Evolutionary conservation across 2,113 vertebrate genomes (phyloP).

Genomic region (Ivindomyrus marchei): DNA sequence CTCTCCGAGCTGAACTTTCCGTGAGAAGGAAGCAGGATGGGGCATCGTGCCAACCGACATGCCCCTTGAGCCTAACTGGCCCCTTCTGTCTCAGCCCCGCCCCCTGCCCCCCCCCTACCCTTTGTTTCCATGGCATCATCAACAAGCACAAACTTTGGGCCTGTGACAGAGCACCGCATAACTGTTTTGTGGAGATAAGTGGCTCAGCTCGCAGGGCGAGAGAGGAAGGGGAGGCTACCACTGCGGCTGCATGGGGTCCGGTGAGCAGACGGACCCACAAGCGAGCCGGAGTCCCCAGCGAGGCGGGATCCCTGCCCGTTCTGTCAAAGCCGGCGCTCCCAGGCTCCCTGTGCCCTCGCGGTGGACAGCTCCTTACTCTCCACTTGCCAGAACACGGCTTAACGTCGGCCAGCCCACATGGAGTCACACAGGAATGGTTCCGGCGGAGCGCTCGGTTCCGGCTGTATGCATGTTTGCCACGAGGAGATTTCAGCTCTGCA

Average conservation of each 20-base stretch:
- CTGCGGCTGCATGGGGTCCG: neutral
- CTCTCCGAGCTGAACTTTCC: neutral
- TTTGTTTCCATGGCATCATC: constrained; percentile 19
- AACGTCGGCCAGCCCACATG: neutral
- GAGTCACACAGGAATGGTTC: neutral
- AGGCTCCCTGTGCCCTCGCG: neutral
- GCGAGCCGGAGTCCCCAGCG: neutral
- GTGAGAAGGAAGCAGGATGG: neutral
- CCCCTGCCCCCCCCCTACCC: neutral
- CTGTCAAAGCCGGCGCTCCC: neutral
- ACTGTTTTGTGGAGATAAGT: constrained; percentile 24
- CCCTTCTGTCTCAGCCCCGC: neutral
- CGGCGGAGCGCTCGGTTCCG: neutral
- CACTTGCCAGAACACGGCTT: neutral
- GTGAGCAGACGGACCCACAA: neutral
- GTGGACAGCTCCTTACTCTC: neutral
- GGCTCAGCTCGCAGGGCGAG: neutral
- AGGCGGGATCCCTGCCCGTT: neutral
- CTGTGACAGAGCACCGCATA: constrained; percentile 17
- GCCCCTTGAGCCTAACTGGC: neutral
- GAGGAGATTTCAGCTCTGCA: neutral
- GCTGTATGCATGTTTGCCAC: neutral
- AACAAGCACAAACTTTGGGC: constrained; percentile 21
- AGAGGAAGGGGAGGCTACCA: neutral
- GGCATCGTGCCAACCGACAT: neutral